Conservation (phyloP, 1,140 invertebrate genomes). For the Lutraria rhynchaena region DNA sequence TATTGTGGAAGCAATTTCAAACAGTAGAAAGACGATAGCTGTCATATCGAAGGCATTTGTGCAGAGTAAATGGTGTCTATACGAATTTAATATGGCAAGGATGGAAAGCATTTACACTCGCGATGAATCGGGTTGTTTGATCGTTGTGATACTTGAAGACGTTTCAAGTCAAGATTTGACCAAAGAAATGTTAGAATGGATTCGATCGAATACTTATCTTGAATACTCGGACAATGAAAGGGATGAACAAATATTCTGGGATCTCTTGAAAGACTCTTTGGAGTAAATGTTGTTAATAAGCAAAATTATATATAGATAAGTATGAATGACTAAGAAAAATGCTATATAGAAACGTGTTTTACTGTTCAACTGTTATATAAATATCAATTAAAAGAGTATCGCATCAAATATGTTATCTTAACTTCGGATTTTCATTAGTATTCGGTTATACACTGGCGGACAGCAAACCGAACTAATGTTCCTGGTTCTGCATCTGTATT, state of each 20-base stretch:
- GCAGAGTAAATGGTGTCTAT: slow-evolving; percentile 87
- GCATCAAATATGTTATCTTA: too few relatives aligned
- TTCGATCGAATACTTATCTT: slow-evolving; percentile 63
- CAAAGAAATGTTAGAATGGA: slow-evolving; percentile 60
- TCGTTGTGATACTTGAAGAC: slow-evolving; percentile 66
- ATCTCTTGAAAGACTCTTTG: slow-evolving; percentile 47
- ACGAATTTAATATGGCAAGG: slow-evolving; percentile 84
- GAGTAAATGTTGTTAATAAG: neutral
- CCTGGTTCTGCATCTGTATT: too few relatives aligned
- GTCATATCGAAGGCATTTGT: slow-evolving; percentile 86
- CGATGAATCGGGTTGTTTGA: slow-evolving; percentile 59
- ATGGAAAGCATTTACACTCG: slow-evolving; percentile 67
- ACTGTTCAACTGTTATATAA: too few relatives aligned
- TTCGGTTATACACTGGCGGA: too few relatives aligned
- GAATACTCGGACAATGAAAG: slow-evolving; percentile 59
- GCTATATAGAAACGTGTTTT: too few relatives aligned
- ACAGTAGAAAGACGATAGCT: slow-evolving; percentile 85
- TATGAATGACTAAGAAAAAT: too few relatives aligned
- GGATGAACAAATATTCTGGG: slow-evolving; percentile 61
- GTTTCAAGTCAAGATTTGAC: slow-evolving; percentile 58
- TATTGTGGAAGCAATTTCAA: slow-evolving; percentile 85
- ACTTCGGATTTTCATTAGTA: too few relatives aligned
- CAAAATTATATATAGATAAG: too few relatives aligned
- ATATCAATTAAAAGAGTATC: too few relatives aligned
- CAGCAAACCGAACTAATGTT: too few relatives aligned